phyloP scores from a whole-genome alignment of 2,888 invertebrate genomes.

The Stenchaetothrips biformis region DNA sequence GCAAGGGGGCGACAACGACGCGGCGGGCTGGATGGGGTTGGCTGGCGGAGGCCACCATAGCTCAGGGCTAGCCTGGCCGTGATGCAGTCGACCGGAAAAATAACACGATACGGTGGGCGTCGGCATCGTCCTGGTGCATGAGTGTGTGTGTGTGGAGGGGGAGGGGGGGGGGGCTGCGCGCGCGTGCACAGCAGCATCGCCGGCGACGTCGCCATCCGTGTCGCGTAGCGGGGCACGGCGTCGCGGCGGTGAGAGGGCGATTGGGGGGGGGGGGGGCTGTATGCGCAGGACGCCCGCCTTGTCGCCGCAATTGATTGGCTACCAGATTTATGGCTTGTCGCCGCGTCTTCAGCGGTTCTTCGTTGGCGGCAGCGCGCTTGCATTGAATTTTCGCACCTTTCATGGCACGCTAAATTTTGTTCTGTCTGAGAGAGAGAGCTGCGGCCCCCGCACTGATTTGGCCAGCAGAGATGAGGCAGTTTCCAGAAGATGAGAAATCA shows the following conservation, averaged over 20 bases:
- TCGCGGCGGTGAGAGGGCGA: background rate
- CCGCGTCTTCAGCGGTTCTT: background rate
- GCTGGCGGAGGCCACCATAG: background rate
- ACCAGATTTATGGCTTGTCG: slow-evolving; percentile 9
- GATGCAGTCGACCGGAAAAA: slow-evolving; percentile 6
- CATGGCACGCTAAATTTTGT: background rate
- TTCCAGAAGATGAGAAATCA: too few relatives aligned
- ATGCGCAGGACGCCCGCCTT: background rate
- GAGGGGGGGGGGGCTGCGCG: too few relatives aligned
- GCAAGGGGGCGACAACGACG: background rate
- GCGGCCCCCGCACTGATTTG: too few relatives aligned
- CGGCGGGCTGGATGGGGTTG: too few relatives aligned
- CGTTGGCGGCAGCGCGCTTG: background rate
- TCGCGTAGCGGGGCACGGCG: background rate
- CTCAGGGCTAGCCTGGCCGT: background rate
- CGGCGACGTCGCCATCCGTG: background rate
- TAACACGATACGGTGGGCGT: slow-evolving; percentile 12
- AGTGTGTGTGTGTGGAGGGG: too few relatives aligned
- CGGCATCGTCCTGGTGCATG: background rate
- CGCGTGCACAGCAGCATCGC: background rate
- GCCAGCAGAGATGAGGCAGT: too few relatives aligned
- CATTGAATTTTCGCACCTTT: background rate
- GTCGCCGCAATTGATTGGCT: slow-evolving; percentile 18
- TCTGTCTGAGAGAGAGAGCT: too few relatives aligned
- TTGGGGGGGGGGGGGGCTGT: background rate